Percentiles rank a stretch among this genome's conserved stretches.
These are phyloP conservation scores for Pitta sordida DNA, from an alignment of 2,113 vertebrate genomes.

Conservation along the genomic window DNA sequence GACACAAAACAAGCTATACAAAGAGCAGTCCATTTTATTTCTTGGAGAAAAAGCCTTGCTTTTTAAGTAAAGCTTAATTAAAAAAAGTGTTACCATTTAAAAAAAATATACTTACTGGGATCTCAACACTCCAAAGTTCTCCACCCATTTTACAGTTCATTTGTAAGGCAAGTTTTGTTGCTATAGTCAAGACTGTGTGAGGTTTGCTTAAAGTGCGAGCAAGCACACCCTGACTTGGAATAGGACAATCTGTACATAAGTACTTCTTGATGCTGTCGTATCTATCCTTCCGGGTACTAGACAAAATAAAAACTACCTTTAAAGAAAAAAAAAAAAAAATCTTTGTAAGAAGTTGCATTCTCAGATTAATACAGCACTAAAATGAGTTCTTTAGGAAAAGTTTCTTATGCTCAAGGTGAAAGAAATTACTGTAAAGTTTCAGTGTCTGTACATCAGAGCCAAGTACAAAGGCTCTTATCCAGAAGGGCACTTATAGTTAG, in stretches of 20 bases:
- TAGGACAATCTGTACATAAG: constrained; percentile 88
- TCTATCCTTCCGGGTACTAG: constrained; percentile 88
- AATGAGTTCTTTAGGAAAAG: background rate
- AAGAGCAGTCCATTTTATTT: background rate
- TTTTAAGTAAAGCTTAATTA: background rate
- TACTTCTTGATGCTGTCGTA: constrained; percentile 93
- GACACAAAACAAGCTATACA: background rate
- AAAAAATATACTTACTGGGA: constrained; percentile 79
- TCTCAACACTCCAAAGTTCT: constrained; percentile 92
- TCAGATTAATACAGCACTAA: background rate
- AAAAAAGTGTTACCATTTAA: background rate
- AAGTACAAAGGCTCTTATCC: background rate
- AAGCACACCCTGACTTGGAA: constrained; percentile 92
- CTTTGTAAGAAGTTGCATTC: background rate
- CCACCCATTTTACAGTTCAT: constrained; percentile 97
- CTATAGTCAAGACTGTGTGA: constrained; percentile 82
- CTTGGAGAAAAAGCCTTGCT: background rate
- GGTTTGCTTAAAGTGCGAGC: constrained; percentile 83
- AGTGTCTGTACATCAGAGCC: background rate
- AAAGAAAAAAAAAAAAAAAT: background rate
- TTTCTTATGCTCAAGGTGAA: background rate
- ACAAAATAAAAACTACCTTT: constrained; percentile 88
- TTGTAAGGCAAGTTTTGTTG: constrained; percentile 92
- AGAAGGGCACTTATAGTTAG: background rate
- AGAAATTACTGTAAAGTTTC: background rate